Conservation (phyloP, 2,888 invertebrate species). For the Papilio elwesi region DNA sequence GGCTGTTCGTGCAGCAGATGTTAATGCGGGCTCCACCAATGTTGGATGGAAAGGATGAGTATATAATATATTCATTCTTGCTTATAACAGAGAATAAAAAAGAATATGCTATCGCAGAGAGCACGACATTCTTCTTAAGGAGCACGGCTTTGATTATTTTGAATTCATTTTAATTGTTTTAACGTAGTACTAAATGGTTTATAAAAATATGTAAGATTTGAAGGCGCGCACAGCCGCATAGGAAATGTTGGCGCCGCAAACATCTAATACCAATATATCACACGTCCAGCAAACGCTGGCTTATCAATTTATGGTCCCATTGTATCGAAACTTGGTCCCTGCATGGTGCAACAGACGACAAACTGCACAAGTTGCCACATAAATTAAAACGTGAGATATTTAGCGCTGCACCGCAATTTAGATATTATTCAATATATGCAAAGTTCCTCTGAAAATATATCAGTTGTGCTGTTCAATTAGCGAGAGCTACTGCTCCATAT, state of each 20-base stretch:
- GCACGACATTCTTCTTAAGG: too few relatives aligned
- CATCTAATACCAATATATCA: constrained; percentile 53
- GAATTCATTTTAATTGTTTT: not conserved
- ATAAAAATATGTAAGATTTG: not conserved
- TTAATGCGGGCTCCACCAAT: too few relatives aligned
- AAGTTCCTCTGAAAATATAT: constrained; percentile 40
- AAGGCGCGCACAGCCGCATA: not conserved
- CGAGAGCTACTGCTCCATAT: not conserved
- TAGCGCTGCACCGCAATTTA: constrained; percentile 49
- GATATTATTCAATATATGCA: constrained; percentile 51
- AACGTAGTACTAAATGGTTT: not conserved
- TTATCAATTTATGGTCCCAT: constrained; percentile 80
- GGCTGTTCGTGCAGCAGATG: too few relatives aligned
- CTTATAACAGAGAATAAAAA: too few relatives aligned
- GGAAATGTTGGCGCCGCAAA: constrained; percentile 41
- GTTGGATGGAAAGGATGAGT: too few relatives aligned
- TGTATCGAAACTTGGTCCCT: constrained; percentile 75
- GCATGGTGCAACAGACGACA: constrained; percentile 61
- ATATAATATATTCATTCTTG: too few relatives aligned
- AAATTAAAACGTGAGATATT: constrained; percentile 77
- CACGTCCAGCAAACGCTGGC: constrained; percentile 48
- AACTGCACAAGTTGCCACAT: constrained; percentile 74
- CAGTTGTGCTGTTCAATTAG: constrained; percentile 35
- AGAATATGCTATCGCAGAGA: too few relatives aligned
- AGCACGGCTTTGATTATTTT: too few relatives aligned